phyloP scores from a whole-genome alignment of 2,797 vertebrate species.

The Psittacula echo region DNA sequence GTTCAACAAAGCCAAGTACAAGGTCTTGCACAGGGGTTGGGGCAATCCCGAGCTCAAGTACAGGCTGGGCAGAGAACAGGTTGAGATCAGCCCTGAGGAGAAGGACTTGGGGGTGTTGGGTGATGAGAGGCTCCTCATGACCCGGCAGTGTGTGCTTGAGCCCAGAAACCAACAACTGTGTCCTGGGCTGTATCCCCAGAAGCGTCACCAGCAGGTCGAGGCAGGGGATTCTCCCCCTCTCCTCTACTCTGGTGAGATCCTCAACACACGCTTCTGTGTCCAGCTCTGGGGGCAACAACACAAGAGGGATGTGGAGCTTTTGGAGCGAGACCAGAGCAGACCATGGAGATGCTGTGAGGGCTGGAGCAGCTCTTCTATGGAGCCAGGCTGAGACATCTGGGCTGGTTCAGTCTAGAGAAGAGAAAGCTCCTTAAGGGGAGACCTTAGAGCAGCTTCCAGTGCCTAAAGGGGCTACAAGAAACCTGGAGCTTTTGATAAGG shows the following conservation, averaged over 20 bases:
- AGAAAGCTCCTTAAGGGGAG: not conserved
- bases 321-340: not conserved
- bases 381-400: not conserved
- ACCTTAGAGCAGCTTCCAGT: not conserved
- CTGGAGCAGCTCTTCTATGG: not conserved
- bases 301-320: not conserved
- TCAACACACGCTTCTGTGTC: not conserved
- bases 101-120: not conserved
- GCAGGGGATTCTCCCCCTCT: not conserved
- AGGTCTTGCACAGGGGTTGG: not conserved
- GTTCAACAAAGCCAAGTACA: not conserved
- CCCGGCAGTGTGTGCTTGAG: not conserved
- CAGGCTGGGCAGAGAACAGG: not conserved
- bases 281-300: not conserved
- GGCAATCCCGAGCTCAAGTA: too few species aligned
- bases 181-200: not conserved
- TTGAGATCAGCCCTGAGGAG: not conserved
- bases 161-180: not conserved
- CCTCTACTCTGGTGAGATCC: not conserved
- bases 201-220: not conserved
- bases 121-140: not conserved
- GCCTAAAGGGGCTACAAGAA: not conserved
- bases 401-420: not conserved
- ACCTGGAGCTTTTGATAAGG: not conserved
- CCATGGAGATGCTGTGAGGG: not conserved